Evolutionary conservation across 2,888 invertebrate genomes (phyloP).

Genomic region (Hydrotaea diabolus): DNA sequence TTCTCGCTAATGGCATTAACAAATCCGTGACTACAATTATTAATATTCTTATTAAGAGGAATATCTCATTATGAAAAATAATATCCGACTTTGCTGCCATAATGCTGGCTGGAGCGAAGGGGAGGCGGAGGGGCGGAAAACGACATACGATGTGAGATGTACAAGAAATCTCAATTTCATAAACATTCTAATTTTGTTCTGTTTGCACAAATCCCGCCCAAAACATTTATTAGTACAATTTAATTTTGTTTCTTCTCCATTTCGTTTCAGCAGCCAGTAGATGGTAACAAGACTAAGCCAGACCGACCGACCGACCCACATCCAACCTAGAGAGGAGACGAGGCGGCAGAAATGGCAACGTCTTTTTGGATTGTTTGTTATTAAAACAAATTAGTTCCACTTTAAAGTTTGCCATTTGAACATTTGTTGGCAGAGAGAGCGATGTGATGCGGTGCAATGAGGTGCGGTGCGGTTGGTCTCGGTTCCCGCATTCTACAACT

Average conservation of each 20-base stretch:
- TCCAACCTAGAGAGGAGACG: neutral
- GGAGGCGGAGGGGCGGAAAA: neutral
- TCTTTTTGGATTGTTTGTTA: conserved; percentile 52
- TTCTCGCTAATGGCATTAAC: conserved; percentile 6
- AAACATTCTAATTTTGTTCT: conserved; percentile 35
- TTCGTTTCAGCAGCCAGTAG: neutral
- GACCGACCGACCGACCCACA: neutral
- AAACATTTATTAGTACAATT: conserved; percentile 47
- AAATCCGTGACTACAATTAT: conserved; percentile 30
- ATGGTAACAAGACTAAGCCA: neutral
- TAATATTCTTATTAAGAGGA: conserved; percentile 16
- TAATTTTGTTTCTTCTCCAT: conserved; percentile 17
- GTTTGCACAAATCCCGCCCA: conserved; percentile 29
- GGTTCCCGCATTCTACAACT: conserved; percentile 48
- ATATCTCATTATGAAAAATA: conserved; percentile 26
- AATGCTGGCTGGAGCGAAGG: neutral
- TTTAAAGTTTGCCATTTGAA: conserved; percentile 49
- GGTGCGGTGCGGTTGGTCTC: neutral
- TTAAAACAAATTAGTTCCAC: conserved; percentile 58
- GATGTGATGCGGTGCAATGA: neutral
- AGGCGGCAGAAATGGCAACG: conserved; percentile 4
- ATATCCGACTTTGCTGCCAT: neutral
- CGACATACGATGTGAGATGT: neutral
- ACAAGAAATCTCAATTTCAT: conserved; percentile 34
- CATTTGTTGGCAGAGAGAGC: conserved; percentile 32